Evolutionary conservation across 2,888 invertebrate species (phyloP).

Genomic region (Stomorhina lunata): DNA sequence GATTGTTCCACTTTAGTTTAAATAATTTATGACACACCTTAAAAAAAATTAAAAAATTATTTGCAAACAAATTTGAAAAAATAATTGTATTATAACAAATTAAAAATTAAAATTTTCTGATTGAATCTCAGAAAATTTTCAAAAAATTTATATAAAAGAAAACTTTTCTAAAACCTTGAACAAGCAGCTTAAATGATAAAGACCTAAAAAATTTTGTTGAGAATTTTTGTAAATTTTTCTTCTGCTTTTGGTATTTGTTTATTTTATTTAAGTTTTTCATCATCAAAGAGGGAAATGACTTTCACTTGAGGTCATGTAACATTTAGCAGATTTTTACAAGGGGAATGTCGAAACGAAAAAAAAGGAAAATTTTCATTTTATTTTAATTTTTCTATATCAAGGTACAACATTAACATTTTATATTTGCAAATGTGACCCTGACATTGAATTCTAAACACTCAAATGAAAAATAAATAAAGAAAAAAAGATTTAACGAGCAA

Average conservation of each 20-base stretch:
- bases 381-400: conserved; percentile 21
- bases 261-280: no score
- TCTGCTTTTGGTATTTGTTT: neutral
- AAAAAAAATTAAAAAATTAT: conserved; percentile 6
- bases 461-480: neutral
- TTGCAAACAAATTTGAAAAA: conserved; percentile 9
- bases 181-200: neutral
- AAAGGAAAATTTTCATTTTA: neutral
- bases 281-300: conserved; percentile 63
- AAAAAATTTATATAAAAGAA: neutral
- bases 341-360: neutral
- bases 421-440: conserved; percentile 52
- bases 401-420: conserved; percentile 6
- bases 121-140: no score
- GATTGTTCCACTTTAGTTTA: neutral
- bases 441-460: conserved; percentile 54
- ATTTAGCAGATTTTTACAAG: neutral
- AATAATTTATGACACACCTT: conserved; percentile 47
- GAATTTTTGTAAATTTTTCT: neutral
- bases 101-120: neutral
- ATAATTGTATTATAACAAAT: conserved; percentile 14
- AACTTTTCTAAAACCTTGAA: conserved; percentile 38
- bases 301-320: conserved; percentile 63
- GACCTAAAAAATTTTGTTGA: conserved; percentile 1
- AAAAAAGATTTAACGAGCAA: neutral